phyloP scores from a whole-genome alignment of 2,113 vertebrate species.

The Grammatotria lemairii region DNA sequence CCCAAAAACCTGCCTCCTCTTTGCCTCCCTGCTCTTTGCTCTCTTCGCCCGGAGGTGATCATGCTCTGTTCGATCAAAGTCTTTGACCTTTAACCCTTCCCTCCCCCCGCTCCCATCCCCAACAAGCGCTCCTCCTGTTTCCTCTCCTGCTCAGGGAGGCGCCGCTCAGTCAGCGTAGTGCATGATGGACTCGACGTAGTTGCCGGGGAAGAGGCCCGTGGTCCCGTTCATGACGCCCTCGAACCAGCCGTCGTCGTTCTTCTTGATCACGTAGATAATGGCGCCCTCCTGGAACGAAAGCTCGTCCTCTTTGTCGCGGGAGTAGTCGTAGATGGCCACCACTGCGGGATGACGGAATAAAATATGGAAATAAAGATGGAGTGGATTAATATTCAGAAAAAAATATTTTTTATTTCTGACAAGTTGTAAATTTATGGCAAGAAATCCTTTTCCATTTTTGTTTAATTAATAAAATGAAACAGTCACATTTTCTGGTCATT shows the following conservation, averaged over 20 bases:
- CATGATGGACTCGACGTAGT: constrained; percentile 99
- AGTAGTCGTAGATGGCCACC: constrained; percentile 98
- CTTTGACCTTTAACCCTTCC: constrained; percentile 29
- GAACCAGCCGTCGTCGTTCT: constrained; percentile 98
- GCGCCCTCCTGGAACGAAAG: constrained; percentile 98
- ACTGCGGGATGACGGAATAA: constrained; percentile 62
- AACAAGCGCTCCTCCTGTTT: not conserved
- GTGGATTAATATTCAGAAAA: not conserved
- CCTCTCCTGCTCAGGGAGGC: not conserved
- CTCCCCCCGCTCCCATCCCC: not conserved
- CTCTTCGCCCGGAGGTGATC: constrained; percentile 27
- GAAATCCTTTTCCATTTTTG: not conserved
- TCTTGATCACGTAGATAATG: constrained; percentile 99
- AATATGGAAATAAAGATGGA: not conserved
- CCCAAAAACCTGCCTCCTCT: not conserved
- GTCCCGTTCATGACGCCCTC: constrained; percentile 97
- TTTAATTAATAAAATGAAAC: not conserved
- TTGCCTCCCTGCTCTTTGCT: not conserved
- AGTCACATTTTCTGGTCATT: not conserved
- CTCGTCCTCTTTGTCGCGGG: constrained; percentile 95
- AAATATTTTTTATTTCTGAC: not conserved
- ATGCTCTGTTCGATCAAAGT: constrained; percentile 59
- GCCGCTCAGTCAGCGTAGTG: constrained; percentile 90
- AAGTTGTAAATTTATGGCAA: not conserved
- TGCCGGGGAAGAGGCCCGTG: constrained; percentile 96